Base-by-base conservation (phyloP, 2,113 vertebrate genomes). In the Rana temporaria region DNA sequence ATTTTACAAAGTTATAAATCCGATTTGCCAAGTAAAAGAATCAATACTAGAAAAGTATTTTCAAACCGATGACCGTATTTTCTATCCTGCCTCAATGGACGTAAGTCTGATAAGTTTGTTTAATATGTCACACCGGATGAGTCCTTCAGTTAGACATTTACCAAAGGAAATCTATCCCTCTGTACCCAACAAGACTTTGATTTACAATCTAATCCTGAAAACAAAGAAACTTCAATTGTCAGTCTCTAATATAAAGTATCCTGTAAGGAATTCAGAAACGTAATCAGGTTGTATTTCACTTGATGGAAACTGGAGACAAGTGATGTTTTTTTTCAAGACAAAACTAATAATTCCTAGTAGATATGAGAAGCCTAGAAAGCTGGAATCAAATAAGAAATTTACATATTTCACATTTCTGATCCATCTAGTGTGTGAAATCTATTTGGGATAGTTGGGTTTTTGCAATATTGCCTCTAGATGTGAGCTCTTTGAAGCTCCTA, bases 291-390 rank as follows among this genome's bases (percentile, higher is more conserved):
- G 69, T 55, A 71, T 71, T 71, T 71, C 69, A 71, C 55, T 56
- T 56, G 69, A 71, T 52, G 26, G 42, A 56, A 56, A 30, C 69
- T 30, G 20, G 16, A 57, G 56, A 57, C 52, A 57, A 73, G 69
- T 55, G 70, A 30, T 53, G n/a, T 53, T 57, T 53, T 57, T 53
- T 30, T 48, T 1, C 18, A 53, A 73, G 70, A 73, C 70, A 57
- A 73, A 73, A 73, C 70, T 32, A 73, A 73, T 73, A 53, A 73
- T 73, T 57, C 52, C 70, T 57, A 30, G 70, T 56, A 72, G 69
- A 72, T 73, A 30, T 73, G 22, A 73, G 6, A 73, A 24, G 70
- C 70, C 17, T 1, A 17, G 53, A 34, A 56, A 32, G 53, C 70
- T 9, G 26, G 26, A 73, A 73, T 73, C 70, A 57, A 73, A 73